Base-by-base conservation (phyloP, 2,797 vertebrate genomes). In the Phaenicophaeus curvirostris region DNA sequence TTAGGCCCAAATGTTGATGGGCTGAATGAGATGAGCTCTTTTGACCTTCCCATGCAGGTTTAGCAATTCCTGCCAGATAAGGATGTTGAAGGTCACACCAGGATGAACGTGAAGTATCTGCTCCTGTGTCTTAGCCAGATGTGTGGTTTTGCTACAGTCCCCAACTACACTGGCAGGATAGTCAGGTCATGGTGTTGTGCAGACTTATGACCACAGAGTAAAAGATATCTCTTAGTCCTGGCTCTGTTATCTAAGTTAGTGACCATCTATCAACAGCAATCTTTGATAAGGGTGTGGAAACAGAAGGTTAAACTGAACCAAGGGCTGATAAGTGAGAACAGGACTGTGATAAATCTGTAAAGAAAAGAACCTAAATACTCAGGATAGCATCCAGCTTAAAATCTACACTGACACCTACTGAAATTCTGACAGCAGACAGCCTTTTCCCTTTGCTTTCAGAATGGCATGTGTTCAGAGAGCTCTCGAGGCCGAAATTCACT, bases 341-440 rank as follows among this genome's bases (percentile, higher is more conserved):
- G 28, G 9, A 42, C 50, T 28, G 18, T 21, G 39, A 42, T n/a
- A 80, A 92, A 71, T 71, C 67, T 61, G 55, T n/a, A 62, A 51
- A 87, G 35, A 71, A 90, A 87, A 39, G 14, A 55, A 55, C 31
- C 48, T 53, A 31, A 85, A 89, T 11, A 46, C 28, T 59, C 51
- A 79, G 53, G 54, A 67, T 77, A 68, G 65, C 50, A 82, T 37
- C n/a, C 75, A 92, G 80, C 25, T 80, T 89, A 93, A 91, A 95
- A 94, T 96, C 95, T 78, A 94, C 87, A 93, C 93, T 96, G 96
- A 96, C 94, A 91, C 58, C 94, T 95, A 87, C 94, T 90, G 94
- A 94, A 95, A 90, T 61, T 78, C 50, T 89, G 88, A 82, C 77
- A 94, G 87, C 63, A 95, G 80, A 62, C 61, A 96, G 93, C 39